These are phyloP conservation scores for Rhea pennata DNA, from an alignment of 2,113 vertebrate species.

Conservation along the genomic window DNA sequence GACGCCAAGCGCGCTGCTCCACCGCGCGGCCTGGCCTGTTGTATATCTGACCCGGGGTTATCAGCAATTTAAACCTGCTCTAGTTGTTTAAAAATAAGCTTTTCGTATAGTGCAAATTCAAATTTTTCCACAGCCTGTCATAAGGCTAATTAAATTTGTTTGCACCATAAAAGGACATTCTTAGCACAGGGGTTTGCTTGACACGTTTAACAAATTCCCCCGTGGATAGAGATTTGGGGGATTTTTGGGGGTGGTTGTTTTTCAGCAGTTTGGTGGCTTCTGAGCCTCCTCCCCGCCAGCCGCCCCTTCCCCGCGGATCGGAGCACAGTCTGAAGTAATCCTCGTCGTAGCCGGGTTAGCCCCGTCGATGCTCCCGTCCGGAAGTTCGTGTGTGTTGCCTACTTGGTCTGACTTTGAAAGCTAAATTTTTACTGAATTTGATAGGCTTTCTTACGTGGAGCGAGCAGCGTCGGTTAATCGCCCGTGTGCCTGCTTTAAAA, in stretches of 20 bases:
- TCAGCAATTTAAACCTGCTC: slow-evolving; percentile 36
- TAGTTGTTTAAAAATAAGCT: slow-evolving; percentile 50
- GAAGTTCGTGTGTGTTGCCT: neutral
- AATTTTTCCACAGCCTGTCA: neutral
- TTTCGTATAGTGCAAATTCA: slow-evolving; percentile 6
- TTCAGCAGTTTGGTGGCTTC: neutral
- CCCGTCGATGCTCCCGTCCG: neutral
- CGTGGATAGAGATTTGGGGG: neutral
- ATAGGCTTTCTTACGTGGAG: neutral
- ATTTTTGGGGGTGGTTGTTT: neutral
- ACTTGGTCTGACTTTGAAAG: neutral
- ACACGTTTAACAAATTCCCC: neutral
- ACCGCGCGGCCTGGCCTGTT: slow-evolving; percentile 24
- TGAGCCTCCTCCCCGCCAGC: neutral
- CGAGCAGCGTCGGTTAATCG: neutral
- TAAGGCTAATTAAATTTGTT: neutral
- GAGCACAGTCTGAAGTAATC: neutral
- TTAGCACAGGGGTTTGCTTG: neutral
- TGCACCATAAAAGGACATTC: neutral
- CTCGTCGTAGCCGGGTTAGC: neutral
- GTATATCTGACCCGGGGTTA: slow-evolving; percentile 39
- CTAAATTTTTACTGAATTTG: neutral
- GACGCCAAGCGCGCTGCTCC: slow-evolving; percentile 35
- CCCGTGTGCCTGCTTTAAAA: neutral
- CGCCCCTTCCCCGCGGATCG: neutral